A percentile compares a stretch with the other conserved stretches of the same genome.
Conservation (phyloP, 2,888 invertebrate genomes). For the Nomada flava region DNA sequence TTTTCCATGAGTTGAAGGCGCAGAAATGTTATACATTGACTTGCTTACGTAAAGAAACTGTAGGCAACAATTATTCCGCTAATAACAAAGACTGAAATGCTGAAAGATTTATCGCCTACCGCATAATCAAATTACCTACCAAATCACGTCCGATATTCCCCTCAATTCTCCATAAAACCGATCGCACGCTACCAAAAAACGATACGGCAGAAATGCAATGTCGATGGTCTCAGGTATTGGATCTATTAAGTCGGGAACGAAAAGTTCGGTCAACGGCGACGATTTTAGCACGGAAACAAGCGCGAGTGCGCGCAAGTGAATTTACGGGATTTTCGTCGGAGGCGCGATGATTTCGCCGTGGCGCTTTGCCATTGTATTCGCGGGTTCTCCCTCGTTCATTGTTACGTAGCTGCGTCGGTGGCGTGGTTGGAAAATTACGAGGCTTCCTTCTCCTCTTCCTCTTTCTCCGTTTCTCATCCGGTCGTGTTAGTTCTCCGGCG, state of each 20-base stretch:
- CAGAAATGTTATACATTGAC: neutral
- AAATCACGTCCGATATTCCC: too few species aligned
- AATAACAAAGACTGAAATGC: too few species aligned
- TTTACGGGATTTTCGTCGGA: constrained; percentile 65
- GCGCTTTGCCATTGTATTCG: constrained; percentile 62
- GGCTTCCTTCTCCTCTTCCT: constrained; percentile 55
- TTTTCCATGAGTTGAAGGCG: constrained; percentile 23
- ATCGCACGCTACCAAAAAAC: too few species aligned
- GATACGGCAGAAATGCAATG: neutral
- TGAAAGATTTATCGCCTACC: too few species aligned
- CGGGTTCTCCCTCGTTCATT: constrained; percentile 62
- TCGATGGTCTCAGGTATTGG: neutral
- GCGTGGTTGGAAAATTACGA: constrained; percentile 71
- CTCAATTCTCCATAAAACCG: too few species aligned
- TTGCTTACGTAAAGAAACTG: too few species aligned
- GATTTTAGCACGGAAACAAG: too few species aligned
- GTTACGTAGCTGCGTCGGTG: constrained; percentile 61
- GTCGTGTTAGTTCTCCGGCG: constrained; percentile 46
- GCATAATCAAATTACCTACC: too few species aligned
- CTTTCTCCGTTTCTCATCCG: constrained; percentile 61
- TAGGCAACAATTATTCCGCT: too few species aligned
- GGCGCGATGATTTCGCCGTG: constrained; percentile 61
- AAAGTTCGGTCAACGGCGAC: constrained; percentile 6
- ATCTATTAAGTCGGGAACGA: neutral
- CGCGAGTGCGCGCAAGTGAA: constrained; percentile 35